These are phyloP conservation scores for Zoanthus sansibaricus DNA, from an alignment of 92 coral and sea anemone genomes.

Conservation along the genomic window DNA sequence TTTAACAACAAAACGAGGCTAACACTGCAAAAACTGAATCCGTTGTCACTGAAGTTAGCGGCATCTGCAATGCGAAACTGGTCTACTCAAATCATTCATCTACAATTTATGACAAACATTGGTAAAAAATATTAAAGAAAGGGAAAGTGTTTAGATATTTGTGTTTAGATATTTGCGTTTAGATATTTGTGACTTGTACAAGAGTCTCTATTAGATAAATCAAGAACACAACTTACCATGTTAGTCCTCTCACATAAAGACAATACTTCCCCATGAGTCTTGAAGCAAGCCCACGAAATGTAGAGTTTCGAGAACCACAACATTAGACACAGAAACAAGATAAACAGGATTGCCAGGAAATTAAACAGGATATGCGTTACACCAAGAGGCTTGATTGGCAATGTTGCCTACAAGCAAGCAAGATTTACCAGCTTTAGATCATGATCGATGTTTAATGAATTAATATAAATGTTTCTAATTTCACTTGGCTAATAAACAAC, in stretches of 20 bases:
- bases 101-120: too few species aligned
- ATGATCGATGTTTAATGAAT: not conserved
- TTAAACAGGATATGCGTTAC: slow-evolving; percentile 82
- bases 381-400: slow-evolving; percentile 88
- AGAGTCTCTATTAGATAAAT: too few species aligned
- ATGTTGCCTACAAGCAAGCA: slow-evolving; percentile 63
- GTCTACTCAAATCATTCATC: too few species aligned
- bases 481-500: not conserved
- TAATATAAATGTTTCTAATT: too few species aligned
- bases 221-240: slow-evolving; percentile 65
- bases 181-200: too few species aligned
- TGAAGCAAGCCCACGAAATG: slow-evolving; percentile 95
- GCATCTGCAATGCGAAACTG: too few species aligned
- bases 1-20: too few species aligned
- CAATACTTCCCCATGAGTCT: slow-evolving; percentile 79
- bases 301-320: slow-evolving; percentile 97
- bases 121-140: too few species aligned
- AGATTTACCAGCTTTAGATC: not conserved
- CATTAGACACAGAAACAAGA: slow-evolving; percentile 81
- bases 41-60: too few species aligned
- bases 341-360: slow-evolving; percentile 74
- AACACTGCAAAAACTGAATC: too few species aligned
- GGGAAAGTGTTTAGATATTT: too few species aligned
- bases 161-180: too few species aligned
- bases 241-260: slow-evolving; percentile 81